Percentiles rank a stretch among this genome's conserved stretches.
These are phyloP conservation scores for Erebia aethiops DNA, from an alignment of 2,888 invertebrate genomes.

Conservation along the genomic window DNA sequence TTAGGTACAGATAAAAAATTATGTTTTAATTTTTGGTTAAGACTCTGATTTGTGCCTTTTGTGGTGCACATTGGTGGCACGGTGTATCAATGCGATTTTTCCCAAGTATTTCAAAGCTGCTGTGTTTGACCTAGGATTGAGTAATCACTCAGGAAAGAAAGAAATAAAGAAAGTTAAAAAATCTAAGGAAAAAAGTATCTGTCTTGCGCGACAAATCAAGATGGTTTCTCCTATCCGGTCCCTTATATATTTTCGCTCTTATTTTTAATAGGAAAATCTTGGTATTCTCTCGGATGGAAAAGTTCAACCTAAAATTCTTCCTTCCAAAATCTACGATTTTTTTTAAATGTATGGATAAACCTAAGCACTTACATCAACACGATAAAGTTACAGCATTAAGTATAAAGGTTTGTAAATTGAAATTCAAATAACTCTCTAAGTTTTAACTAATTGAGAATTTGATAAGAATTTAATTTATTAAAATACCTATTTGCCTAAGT, in stretches of 20 bases:
- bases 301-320: no score
- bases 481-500: constrained; percentile 19
- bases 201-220: no score
- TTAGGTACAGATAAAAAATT: constrained; percentile 11
- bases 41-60: neutral
- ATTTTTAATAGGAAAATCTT: no score
- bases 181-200: no score
- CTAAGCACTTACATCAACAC: neutral
- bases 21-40: constrained; percentile 11
- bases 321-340: no score
- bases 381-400: neutral
- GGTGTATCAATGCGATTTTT: neutral
- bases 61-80: no score
- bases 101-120: neutral
- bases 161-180: no score
- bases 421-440: neutral
- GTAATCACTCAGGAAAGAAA: no score
- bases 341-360: neutral
- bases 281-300: no score
- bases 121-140: neutral
- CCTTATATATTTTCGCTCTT: no score
- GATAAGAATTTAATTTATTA: constrained; percentile 16
- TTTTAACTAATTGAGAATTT: neutral
- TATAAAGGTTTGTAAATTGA: neutral
- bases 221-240: no score